These are phyloP conservation scores for Petrocephalus schoutedeni DNA, from an alignment of 2,797 vertebrate genomes.

Conservation along the genomic window DNA sequence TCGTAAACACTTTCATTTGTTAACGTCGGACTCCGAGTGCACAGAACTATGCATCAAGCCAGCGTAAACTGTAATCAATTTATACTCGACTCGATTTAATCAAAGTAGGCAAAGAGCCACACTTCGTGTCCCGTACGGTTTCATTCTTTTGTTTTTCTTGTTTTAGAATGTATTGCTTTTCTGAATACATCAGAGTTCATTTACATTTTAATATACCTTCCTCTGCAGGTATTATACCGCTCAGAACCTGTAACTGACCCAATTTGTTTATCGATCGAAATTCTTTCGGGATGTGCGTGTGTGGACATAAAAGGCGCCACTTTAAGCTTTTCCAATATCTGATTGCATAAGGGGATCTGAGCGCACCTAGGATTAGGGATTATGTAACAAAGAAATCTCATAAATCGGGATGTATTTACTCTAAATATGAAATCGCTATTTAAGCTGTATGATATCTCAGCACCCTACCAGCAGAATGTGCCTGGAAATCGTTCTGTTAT, in stretches of 20 bases:
- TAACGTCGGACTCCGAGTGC: not conserved
- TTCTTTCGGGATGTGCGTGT: not conserved
- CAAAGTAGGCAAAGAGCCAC: not conserved
- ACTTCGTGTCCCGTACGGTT: not conserved
- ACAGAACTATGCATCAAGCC: not conserved
- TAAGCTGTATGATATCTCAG: not conserved
- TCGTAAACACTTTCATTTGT: constrained; percentile 10
- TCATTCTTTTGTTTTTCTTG: not conserved
- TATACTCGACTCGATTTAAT: not conserved
- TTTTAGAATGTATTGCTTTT: not conserved
- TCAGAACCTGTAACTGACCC: not conserved
- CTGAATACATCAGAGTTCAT: not conserved
- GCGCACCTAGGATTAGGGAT: constrained; percentile 16
- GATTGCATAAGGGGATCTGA: constrained; percentile 11
- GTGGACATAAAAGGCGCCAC: not conserved
- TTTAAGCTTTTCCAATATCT: constrained; percentile 1
- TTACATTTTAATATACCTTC: not conserved
- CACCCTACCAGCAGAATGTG: not conserved
- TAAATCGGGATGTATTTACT: not conserved
- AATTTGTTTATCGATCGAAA: not conserved
- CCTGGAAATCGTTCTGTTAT: not conserved
- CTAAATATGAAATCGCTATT: not conserved
- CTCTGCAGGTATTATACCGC: not conserved
- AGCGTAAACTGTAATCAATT: not conserved
- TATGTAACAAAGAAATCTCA: constrained; percentile 6